Conservation (phyloP, 2,113 vertebrate species). For the Petroica traversi region DNA sequence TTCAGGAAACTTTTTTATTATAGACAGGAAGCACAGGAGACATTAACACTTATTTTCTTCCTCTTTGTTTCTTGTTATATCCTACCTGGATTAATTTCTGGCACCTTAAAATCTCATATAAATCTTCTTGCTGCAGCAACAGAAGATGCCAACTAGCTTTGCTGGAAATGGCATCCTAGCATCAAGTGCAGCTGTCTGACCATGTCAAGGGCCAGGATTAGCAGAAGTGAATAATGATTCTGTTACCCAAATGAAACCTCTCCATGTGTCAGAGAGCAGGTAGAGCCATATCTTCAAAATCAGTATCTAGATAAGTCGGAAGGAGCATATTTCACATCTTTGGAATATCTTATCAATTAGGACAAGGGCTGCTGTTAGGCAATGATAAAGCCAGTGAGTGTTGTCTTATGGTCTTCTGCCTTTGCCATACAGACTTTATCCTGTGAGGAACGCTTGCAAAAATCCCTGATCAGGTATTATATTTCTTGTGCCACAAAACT, state of each 20-base stretch:
- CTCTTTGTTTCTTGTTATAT: neutral
- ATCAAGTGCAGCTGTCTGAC: neutral
- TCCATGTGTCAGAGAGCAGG: neutral
- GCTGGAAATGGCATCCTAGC: neutral
- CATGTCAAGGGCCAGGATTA: neutral
- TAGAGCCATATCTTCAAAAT: neutral
- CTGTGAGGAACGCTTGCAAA: neutral
- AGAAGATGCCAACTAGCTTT: neutral
- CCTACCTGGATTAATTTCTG: neutral
- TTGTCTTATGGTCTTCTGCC: neutral
- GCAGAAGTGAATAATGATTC: neutral
- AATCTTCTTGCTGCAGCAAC: neutral
- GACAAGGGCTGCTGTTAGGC: neutral
- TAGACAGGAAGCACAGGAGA: neutral
- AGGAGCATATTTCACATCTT: neutral
- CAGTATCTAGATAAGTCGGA: neutral
- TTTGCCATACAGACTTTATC: neutral
- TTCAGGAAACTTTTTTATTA: neutral
- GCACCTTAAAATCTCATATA: neutral
- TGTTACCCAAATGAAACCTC: neutral
- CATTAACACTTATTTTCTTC: neutral
- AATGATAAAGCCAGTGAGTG: neutral
- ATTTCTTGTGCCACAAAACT: neutral
- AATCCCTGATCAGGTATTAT: fast-evolving
- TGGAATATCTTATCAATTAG: neutral